Base-by-base conservation (phyloP, 2,797 vertebrate species). In the Sebastolobus alascanus region DNA sequence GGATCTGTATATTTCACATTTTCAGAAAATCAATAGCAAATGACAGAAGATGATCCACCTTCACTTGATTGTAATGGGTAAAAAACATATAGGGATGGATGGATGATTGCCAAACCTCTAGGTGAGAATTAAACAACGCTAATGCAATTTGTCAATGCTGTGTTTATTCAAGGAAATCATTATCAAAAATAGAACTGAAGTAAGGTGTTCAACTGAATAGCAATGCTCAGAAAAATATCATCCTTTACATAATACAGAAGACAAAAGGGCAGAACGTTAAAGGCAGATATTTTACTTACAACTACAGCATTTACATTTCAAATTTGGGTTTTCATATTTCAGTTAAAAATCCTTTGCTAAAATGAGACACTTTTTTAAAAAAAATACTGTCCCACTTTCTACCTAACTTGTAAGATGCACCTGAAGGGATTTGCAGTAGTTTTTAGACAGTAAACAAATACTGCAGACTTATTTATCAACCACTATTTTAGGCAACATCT, bases 21-120 rank as follows among this genome's bases (percentile, higher is more conserved):
- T 88, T 88, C 71, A 85, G 70, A 75, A 86, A 93, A 92, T 85
- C 85, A 85, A 77, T 83, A 80, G 56, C 27, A 84, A 75, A 84
- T 54, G 78, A 83, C 59, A 82, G 61, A 83, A 73, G 68, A 75
- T 18, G 64, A 69, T 77, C 55, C 3, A 20, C 13, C 18, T 63
- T 73, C 31, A 31, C 31, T 27, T 79, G 46, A 79, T 69, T 64
- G 38, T 61, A 35, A 55, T 1, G 27, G 46, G 31, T 46, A 20
- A 69, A 6, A 60, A 16, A 25, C n/a, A 50, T 6, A 13, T 8
- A 31, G n/a, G 9, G 73, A 75, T 6, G n/a, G 46, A 66, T 35
- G 22, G 12, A 37, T 8, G n/a, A 56, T 46, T 14, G 37, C 6
- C 52, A 77, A 8, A 37, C 6, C 20, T 72, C 10, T 11, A 12